A percentile compares a stretch with the other conserved stretches of the same genome.
These are phyloP conservation scores for Arothron firmamentum DNA, from an alignment of 2,113 vertebrate genomes.

Conservation along the genomic window DNA sequence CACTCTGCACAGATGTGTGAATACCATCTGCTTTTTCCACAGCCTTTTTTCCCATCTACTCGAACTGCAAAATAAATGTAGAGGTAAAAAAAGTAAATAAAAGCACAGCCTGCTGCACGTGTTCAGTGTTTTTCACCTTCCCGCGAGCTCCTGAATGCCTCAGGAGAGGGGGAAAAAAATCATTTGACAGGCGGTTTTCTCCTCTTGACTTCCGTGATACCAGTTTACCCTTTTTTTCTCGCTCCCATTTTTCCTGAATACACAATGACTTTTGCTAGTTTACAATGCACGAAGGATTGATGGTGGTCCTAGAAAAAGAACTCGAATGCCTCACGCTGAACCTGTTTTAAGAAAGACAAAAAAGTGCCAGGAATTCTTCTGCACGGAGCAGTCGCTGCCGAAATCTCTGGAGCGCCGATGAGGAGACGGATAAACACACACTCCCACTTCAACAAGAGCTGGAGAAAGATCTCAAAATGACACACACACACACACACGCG, in stretches of 20 bases:
- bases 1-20: slow-evolving; percentile 25
- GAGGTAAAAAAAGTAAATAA: background rate
- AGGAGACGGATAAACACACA: slow-evolving; percentile 26
- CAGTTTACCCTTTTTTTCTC: slow-evolving; percentile 26
- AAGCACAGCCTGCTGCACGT: slow-evolving; percentile 34
- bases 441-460: slow-evolving; percentile 51
- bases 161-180: slow-evolving; percentile 48
- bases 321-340: slow-evolving; percentile 29
- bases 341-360: slow-evolving; percentile 34
- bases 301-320: slow-evolving; percentile 37
- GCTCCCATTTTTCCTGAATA: slow-evolving; percentile 18
- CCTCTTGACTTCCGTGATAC: slow-evolving; percentile 31
- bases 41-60: slow-evolving; percentile 10
- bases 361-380: slow-evolving; percentile 52
- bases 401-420: slow-evolving; percentile 58
- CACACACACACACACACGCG: slow-evolving; percentile 27
- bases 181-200: slow-evolving; percentile 52
- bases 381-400: slow-evolving; percentile 54
- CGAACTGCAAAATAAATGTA: slow-evolving; percentile 18
- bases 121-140: slow-evolving; percentile 49
- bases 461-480: slow-evolving; percentile 57
- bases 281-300: slow-evolving; percentile 40
- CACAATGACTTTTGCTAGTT: slow-evolving; percentile 52
- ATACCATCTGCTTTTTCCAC: slow-evolving; percentile 18
- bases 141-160: slow-evolving; percentile 45